Base-by-base conservation (phyloP, 2,797 vertebrate genomes). In the Pseudochaenichthys georgianus region DNA sequence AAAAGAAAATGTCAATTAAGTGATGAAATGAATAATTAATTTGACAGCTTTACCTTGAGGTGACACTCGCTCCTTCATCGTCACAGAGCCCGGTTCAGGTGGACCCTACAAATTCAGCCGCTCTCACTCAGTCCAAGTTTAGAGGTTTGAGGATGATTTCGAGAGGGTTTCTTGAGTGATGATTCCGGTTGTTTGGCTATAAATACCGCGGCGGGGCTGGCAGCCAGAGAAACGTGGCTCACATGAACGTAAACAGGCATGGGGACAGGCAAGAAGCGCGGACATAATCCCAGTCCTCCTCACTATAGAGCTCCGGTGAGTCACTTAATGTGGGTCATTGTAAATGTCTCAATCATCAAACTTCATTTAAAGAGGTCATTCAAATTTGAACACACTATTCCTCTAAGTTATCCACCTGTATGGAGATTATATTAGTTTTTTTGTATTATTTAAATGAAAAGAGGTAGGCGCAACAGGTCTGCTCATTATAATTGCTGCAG, bases 121-220 rank as follows among this genome's bases (percentile, higher is more conserved):
- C 34, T 73, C 46, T 42, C 75, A 61, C 50, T 69, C 70, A 53
- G 74, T 81, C 80, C 87, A 84, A 88, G 85, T 90, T 89, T 46
- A 58, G 79, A 42, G 83, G 47, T 64, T 59, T 60, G 75, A 69
- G 74, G 82, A 80, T 43, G 86, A 72, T 79, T 86, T 72, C 51
- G 64, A 76, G 84, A 76, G 86, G 88, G 87, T 87, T 91, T 91
- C 89, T 89, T 74, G 80, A 79, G 86, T 80, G 90, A 70, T 69
- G 87, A 66, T 86, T 68, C 48, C 83, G 72, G 77, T 85, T 84
- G 85, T 68, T 70, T 38, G 85, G 59, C 85, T 92, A 90, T 86
- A 92, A 92, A 93, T 91, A 90, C 87, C 59, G 83, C 50, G 52
- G 57, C 73, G 83, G 86, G 91, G 88, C 86, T 47, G 63, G 50